Evolutionary conservation across 2,113 vertebrate genomes (phyloP).

Genomic region (Nothobranchius kuhntae): DNA sequence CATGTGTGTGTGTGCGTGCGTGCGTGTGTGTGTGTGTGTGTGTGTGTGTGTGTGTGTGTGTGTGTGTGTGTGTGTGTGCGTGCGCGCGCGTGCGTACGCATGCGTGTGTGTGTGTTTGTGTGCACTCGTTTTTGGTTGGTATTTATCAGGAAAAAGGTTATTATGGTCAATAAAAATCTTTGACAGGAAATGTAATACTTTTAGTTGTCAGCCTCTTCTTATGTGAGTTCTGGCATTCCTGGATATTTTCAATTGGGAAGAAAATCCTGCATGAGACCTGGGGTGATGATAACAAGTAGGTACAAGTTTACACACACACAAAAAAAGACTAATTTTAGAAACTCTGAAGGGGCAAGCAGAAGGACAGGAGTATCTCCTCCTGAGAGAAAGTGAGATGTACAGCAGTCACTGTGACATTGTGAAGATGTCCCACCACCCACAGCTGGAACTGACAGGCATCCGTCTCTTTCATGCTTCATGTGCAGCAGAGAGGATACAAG

Average conservation of each 20-base stretch:
- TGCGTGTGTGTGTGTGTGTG: too few relatives aligned
- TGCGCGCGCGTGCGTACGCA: background rate
- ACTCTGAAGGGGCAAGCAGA: background rate
- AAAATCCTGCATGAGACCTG: background rate
- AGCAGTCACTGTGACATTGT: conserved; percentile 12
- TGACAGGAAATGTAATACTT: conserved; percentile 48
- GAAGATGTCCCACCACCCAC: conserved; percentile 35
- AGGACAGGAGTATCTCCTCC: conserved; percentile 11
- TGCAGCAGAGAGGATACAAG: conserved; percentile 20
- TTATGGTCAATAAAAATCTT: conserved; percentile 56
- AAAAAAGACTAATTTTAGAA: too few relatives aligned
- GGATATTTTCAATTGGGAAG: background rate
- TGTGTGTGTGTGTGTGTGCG: conserved; percentile 1
- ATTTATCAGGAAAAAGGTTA: conserved; percentile 37
- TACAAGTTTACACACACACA: background rate
- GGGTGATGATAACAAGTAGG: background rate
- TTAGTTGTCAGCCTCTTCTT: conserved; percentile 48
- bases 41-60: background rate
- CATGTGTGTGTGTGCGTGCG: conserved; percentile 2
- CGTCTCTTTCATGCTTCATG: conserved; percentile 30
- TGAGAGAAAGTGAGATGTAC: conserved; percentile 19
- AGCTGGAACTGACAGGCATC: conserved; percentile 40
- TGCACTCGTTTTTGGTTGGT: too few relatives aligned
- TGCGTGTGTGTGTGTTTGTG: background rate
- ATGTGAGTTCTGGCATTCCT: background rate